These are phyloP conservation scores for Danaus melanippus DNA, from an alignment of 1,140 invertebrate genomes.

Conservation along the genomic window DNA sequence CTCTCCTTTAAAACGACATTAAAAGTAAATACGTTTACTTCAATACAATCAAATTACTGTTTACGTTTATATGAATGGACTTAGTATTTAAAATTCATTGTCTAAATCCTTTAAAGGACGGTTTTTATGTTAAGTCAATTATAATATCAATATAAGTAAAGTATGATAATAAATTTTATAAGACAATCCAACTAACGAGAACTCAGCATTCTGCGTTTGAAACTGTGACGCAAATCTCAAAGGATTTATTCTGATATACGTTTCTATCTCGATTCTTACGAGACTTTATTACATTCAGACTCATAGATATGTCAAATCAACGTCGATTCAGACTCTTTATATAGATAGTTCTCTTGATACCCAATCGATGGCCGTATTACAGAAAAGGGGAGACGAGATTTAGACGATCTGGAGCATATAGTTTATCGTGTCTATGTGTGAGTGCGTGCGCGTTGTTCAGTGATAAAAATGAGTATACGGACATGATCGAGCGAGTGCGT, in stretches of 20 bases:
- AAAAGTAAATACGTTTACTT: constrained; percentile 8
- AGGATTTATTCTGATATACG: constrained; percentile 29
- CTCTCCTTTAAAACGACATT: background rate
- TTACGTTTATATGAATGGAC: background rate
- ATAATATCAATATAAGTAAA: no score
- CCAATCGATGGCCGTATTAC: constrained; percentile 23
- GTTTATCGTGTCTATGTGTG: no score
- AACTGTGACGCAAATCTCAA: constrained; percentile 18
- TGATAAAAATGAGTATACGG: constrained; percentile 29
- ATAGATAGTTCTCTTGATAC: constrained; percentile 26
- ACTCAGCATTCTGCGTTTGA: constrained; percentile 16
- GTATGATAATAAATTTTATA: no score
- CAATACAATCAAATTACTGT: background rate
- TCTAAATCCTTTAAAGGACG: background rate
- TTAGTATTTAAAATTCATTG: no score
- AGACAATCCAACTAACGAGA: constrained; percentile 9
- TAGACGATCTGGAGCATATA: constrained; percentile 4
- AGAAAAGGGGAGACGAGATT: constrained; percentile 16
- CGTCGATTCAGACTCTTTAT: constrained; percentile 39
- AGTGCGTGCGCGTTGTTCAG: background rate
- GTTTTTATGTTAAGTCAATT: background rate
- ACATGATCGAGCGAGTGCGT: constrained; percentile 44
- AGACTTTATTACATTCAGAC: constrained; percentile 37
- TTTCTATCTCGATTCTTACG: constrained; percentile 29
- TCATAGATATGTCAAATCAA: constrained; percentile 41